phyloP scores from a whole-genome alignment of 2,888 invertebrate genomes.

The Diarsia rubi region DNA sequence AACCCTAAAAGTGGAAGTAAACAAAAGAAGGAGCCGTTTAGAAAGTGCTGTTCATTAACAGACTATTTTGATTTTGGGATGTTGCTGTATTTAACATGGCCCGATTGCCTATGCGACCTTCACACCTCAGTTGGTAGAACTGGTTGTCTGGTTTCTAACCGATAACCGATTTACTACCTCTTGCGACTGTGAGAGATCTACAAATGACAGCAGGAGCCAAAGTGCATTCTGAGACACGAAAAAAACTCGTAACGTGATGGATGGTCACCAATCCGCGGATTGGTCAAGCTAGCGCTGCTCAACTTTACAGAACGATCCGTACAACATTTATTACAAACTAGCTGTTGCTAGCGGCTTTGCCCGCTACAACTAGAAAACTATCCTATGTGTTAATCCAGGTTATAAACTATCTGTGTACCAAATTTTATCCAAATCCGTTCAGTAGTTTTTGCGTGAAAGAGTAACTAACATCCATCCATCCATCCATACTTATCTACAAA shows the following conservation, averaged over 20 bases:
- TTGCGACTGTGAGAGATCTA: background rate
- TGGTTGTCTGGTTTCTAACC: background rate
- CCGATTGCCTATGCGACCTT: background rate
- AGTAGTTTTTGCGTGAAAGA: no score
- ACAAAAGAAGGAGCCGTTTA: no score
- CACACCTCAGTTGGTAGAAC: background rate
- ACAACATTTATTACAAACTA: background rate
- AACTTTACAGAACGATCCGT: background rate
- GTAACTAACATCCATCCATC: no score
- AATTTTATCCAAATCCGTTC: no score
- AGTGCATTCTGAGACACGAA: background rate
- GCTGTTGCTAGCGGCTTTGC: no score
- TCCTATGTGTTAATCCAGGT: no score
- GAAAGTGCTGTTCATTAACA: no score
- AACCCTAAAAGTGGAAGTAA: no score
- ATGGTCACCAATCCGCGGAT: background rate
- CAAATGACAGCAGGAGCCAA: background rate
- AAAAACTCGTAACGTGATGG: background rate
- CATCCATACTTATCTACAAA: no score
- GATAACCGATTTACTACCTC: background rate
- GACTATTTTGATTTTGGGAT: no score
- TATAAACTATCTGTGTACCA: no score
- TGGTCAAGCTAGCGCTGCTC: background rate
- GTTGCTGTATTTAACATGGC: background rate
- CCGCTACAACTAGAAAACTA: no score